Base-by-base conservation (phyloP, 2,888 invertebrate species). In the Perdita meconis region DNA sequence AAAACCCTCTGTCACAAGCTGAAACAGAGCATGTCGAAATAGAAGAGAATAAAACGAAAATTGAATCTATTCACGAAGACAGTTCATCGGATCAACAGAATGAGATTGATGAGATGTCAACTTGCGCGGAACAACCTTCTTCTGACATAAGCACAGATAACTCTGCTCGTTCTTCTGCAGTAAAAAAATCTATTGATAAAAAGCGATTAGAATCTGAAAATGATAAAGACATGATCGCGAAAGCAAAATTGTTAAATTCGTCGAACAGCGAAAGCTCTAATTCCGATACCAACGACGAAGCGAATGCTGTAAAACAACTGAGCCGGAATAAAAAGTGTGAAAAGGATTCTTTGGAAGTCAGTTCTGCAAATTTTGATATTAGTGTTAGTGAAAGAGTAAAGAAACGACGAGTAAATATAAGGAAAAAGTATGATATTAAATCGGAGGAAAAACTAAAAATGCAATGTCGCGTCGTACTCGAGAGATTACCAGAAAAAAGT, bases 381-480 rank as follows among this genome's bases (percentile, higher is more conserved):
- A 42, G 69, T 0, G 19, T 56, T 2, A 44, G 34, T 4, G 24
- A 47, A 19, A 72, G 16, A 10, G 1, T 38, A 0, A 86, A 80
- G 53, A 78, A 56, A 47, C 80, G 60, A 26, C 86, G 51, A 63
- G 77, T 84, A 30, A 73, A 80, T 47, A 22, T 86, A 3, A 55
- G 71, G 10, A 84, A 86, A 40, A 87, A 87, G 80, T 51, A 12
- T 16, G 56, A 85, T 67, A 82, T 81, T 64, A 79, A 66, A 59
- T 56, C 73, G 3, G 90, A 92, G 72, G 59, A 85, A 57, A 89
- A 89, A 76, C 79, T 92, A 22, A 78, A 70, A 68, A 78, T 83
- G 78, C 47, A 34, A 8, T 88, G 87, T 63, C 19, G 65, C 8
- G 88, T 92, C 60, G 57, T 57, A 10, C 26, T 92, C 55, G 64